phyloP scores from a whole-genome alignment of 2,113 vertebrate species.

The chimpanzee (Pan troglodytes) region NHGRI_mPanTro3-v2.1_pri NC_072411.2:77557501-77558000 shows the following conservation, averaged over 20 bases:
- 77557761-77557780: neutral
- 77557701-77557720: neutral
- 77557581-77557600: neutral
- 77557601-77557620: neutral
- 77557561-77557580: neutral
- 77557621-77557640: neutral
- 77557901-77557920: constrained; percentile 2
- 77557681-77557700: neutral
- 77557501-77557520: neutral
- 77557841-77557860: too few relatives aligned
- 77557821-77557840: too few relatives aligned
- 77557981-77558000: neutral
- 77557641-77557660: neutral
- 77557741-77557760: neutral
- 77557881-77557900: neutral
- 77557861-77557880: neutral
- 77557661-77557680: neutral
- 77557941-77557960: neutral
- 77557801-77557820: neutral
- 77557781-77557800: neutral
- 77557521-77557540: neutral
- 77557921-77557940: neutral
- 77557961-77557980: neutral
- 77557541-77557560: neutral
- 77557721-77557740: neutral